phyloP scores from a whole-genome alignment of 2,888 invertebrate genomes.

The Deilephila elpenor region DNA sequence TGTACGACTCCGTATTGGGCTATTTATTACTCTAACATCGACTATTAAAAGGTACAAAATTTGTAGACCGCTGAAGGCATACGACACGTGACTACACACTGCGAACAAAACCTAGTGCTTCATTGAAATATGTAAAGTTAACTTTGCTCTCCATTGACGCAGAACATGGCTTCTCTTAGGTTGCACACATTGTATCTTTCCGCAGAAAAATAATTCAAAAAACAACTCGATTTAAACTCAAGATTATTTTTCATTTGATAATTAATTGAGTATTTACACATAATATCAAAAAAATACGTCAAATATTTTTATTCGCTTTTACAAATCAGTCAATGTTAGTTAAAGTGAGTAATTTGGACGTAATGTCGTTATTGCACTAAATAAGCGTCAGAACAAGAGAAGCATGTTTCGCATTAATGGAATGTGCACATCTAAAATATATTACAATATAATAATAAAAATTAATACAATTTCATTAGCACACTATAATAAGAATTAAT shows the following conservation, averaged over 20 bases:
- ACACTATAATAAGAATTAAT: conserved; percentile 82
- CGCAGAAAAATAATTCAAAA: not conserved
- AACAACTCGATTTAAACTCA: not conserved
- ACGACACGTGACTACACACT: conserved; percentile 21
- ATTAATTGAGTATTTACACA: conserved; percentile 36
- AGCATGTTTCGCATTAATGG: conserved; percentile 80
- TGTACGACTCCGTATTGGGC: conserved; percentile 44
- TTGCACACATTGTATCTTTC: not conserved
- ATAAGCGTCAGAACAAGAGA: conserved; percentile 58
- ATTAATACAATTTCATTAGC: conserved; percentile 83
- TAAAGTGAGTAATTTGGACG: conserved; percentile 35
- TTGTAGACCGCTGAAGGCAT: conserved; percentile 22
- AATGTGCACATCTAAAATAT: conserved; percentile 78
- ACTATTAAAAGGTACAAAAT: conserved; percentile 40
- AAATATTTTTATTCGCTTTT: conserved; percentile 16
- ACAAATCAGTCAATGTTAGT: conserved; percentile 29
- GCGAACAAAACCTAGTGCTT: conserved; percentile 75
- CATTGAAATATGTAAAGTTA: conserved; percentile 69
- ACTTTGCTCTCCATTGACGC: conserved; percentile 76
- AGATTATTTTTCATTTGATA: conserved; percentile 2
- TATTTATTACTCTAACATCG: conserved; percentile 40
- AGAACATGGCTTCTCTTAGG: conserved; percentile 70
- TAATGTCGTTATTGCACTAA: conserved; percentile 12
- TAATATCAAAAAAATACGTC: conserved; percentile 5
- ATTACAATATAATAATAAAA: conserved; percentile 78